Conservation (phyloP, 2,113 vertebrate genomes). For the Diphyllodes magnificus region DNA sequence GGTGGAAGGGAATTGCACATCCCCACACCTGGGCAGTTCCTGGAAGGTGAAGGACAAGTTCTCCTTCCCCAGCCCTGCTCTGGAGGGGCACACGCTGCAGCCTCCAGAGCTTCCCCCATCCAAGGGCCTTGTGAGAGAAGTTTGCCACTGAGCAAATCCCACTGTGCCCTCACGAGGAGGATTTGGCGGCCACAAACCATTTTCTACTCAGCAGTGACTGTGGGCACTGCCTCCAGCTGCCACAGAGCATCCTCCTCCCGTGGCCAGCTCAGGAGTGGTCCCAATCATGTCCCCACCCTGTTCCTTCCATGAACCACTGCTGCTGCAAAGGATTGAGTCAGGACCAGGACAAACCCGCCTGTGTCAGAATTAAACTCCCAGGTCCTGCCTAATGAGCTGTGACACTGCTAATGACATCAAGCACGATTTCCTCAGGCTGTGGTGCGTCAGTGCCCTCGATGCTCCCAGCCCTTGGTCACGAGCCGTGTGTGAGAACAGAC, state of each 20-base stretch:
- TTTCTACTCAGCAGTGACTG: not conserved
- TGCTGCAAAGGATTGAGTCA: not conserved
- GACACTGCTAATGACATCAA: not conserved
- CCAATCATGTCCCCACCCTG: accelerated
- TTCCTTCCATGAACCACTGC: not conserved
- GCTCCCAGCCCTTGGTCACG: not conserved
- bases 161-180: accelerated
- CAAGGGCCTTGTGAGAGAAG: not conserved
- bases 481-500: accelerated
- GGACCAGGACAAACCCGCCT: not conserved
- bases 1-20: not conserved
- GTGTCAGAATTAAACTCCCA: not conserved
- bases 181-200: accelerated
- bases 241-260: not conserved
- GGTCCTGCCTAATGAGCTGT: not conserved
- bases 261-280: accelerated
- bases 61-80: not conserved
- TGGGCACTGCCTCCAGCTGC: not conserved
- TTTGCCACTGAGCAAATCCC: not conserved
- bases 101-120: not conserved
- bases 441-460: accelerated
- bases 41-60: not conserved
- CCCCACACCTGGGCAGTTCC: not conserved
- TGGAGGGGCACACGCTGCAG: accelerated
- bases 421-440: accelerated